Base-by-base conservation (phyloP, 2,113 vertebrate genomes). In the Columba livia region DNA sequence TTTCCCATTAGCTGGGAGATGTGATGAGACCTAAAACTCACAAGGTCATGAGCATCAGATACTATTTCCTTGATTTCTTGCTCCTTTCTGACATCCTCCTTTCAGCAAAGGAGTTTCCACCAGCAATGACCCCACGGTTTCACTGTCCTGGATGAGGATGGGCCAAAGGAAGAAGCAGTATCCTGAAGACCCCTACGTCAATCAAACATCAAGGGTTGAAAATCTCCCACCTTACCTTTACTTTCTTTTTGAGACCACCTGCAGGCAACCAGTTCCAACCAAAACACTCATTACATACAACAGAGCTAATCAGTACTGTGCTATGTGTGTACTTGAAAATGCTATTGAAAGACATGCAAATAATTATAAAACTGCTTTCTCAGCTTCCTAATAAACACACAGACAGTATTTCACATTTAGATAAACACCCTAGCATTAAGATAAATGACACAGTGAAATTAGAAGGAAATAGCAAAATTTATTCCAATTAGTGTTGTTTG, bases 401-500 rank as follows among this genome's bases (percentile, higher is more conserved):
- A 85, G 77, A 40, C 44, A 85, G 83, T 13, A 15, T 53, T 87
- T 53, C 1, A 2, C 50, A 16, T 92, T 60, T 60, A 70, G 36
- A 70, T 62, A 92, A 91, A 90, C 56, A 88, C 24, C 47, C 29
- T 9, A 42, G 42, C 66, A 86, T 34, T 60, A 74, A 17, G 69
- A 90, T 51, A 92, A 94, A 89, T 65, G 93, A 74, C 70, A 71
- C 2, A 36, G 51, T 25, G 71, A 80, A 93, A 93, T 88, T 16
- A 90, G 72, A 83, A 64, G 19, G 51, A 94, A 85, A 85, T 1
- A 73, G 48, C 32, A 56, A 71, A 81, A 82, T 79, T 60, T 38
- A 69, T 85, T 78, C 36, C 16, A 74, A 11, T 80, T 56, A 73
- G 47, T 23, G 62, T 25, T 80, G 42, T 75, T 67, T 89, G 34